A percentile compares a stretch with the other conserved stretches of the same genome.
Conservation (phyloP, 1,140 invertebrate genomes). For the Paracyclopina nana region DNA sequence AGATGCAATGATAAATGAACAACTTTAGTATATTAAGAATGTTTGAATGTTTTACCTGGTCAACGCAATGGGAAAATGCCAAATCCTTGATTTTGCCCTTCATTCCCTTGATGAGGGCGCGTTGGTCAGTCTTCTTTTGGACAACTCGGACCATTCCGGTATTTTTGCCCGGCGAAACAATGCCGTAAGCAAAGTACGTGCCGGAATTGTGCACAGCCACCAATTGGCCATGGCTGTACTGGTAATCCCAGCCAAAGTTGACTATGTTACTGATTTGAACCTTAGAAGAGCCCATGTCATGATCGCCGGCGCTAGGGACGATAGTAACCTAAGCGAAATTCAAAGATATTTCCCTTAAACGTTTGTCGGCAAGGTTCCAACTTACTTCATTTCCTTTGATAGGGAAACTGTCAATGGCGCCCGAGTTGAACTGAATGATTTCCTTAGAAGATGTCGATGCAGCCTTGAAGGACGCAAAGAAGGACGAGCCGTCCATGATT, state of each 20-base stretch:
- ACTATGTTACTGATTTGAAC: not conserved
- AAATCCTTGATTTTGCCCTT: not conserved
- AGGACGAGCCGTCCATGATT: too few species aligned
- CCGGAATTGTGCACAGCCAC: not conserved
- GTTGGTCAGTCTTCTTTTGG: not conserved
- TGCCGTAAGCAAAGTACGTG: not conserved
- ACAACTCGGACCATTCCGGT: not conserved
- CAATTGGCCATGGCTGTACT: not conserved
- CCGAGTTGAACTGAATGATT: too few species aligned
- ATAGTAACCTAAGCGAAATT: too few species aligned
- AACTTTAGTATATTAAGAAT: too few species aligned
- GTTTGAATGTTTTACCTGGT: too few species aligned
- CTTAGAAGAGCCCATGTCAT: not conserved
- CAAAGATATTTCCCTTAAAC: too few species aligned
- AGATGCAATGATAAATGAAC: too few species aligned
- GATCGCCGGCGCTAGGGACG: not conserved
- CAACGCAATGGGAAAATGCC: not conserved
- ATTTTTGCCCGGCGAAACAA: not conserved
- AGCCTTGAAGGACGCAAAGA: too few species aligned
- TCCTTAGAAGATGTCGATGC: too few species aligned
- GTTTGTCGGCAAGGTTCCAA: too few species aligned
- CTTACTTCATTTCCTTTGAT: too few species aligned
- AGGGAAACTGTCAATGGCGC: too few species aligned
- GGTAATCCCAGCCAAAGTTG: slow-evolving; percentile 1
- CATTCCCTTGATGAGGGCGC: not conserved